Percentiles rank a stretch among this genome's conserved stretches.
phyloP scores from a whole-genome alignment of 2,888 invertebrate genomes.

The Venustoraphidia nigricollis region DNA sequence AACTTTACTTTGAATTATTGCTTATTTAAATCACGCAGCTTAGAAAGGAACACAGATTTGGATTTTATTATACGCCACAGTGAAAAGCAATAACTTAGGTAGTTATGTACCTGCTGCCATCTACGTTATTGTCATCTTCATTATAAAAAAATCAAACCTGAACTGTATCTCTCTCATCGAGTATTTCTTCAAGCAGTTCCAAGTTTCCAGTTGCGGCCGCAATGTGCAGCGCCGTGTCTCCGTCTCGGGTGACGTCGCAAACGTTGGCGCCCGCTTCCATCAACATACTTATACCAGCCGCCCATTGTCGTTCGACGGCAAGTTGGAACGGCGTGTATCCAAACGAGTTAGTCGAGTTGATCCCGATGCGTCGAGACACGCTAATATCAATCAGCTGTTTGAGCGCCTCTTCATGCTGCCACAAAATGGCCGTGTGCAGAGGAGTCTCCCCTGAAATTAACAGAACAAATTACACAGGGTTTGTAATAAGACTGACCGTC shows the following conservation, averaged over 20 bases:
- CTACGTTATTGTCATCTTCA: too few species aligned
- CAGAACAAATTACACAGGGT: too few species aligned
- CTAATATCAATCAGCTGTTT: slow-evolving; percentile 21
- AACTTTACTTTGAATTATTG: too few species aligned
- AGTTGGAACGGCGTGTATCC: slow-evolving; percentile 37
- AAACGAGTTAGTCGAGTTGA: background rate
- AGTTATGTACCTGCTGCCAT: too few species aligned
- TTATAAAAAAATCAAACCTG: background rate
- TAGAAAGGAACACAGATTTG: too few species aligned
- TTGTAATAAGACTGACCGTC: too few species aligned
- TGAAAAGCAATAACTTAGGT: too few species aligned
- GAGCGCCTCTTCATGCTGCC: slow-evolving; percentile 28
- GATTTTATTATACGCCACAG: too few species aligned
- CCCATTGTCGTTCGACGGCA: slow-evolving; percentile 35
- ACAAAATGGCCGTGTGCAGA: slow-evolving; percentile 33
- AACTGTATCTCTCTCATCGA: slow-evolving; percentile 18
- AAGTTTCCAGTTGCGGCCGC: slow-evolving; percentile 34
- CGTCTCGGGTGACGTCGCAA: slow-evolving; percentile 24
- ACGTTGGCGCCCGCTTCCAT: slow-evolving; percentile 37
- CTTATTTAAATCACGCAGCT: too few species aligned
- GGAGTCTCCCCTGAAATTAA: slow-evolving; percentile 28
- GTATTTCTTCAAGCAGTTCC: slow-evolving; percentile 33
- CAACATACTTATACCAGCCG: slow-evolving; percentile 33
- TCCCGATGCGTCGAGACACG: background rate
- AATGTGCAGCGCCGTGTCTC: slow-evolving; percentile 37